Evolutionary conservation across 2,888 invertebrate species (phyloP), one percentile per base, ranked within the genome.

Genomic region (Acanthacorydalis orientalis): DNA sequence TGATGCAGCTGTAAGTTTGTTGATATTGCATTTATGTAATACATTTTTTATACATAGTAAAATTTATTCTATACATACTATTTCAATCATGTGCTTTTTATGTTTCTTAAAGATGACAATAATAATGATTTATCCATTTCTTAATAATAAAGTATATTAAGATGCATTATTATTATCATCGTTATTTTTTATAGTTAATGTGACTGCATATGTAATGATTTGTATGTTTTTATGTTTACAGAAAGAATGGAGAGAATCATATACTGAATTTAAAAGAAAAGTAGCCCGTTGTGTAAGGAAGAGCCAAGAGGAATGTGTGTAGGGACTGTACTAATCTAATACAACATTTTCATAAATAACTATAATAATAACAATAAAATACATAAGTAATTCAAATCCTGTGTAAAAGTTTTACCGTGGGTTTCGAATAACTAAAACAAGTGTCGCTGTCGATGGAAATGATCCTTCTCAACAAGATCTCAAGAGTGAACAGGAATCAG

Each of bases 221-320:
- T 39, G 38, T 38, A 43, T 50, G 46, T 35, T 46, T 51, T 51
- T 47, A 50, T 42, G n/a, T 67, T 70, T 77, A 63, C 76, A 91
- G 90, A 97, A 97, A 83, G 93, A 95, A 78, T 95, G 95, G 91
- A 80, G 96, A 72, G 95, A 96, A 73, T 83, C 89, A 69, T 91
- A 90, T 74, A 75, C 84, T 68, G 93, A 92, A 73, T 97, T 96
- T 75, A 96, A 93, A 77, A 81, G 89, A 74, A 91, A 90, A 79
- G 96, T 97, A 61, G 91, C 93, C 61, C 80, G 86, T 72, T 95
- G 93, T 77, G 96, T 97, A 68, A 81, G 96, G 73, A 91, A 89
- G 78, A 96, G 95, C 80, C 95, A 96, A 80, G 96, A 97, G 72
- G 90, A 91, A 75, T 88, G 88, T 79, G 84, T 85, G 82, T 88